phyloP scores from a whole-genome alignment of 2,797 vertebrate species.

The Epinephelus coioides region DNA sequence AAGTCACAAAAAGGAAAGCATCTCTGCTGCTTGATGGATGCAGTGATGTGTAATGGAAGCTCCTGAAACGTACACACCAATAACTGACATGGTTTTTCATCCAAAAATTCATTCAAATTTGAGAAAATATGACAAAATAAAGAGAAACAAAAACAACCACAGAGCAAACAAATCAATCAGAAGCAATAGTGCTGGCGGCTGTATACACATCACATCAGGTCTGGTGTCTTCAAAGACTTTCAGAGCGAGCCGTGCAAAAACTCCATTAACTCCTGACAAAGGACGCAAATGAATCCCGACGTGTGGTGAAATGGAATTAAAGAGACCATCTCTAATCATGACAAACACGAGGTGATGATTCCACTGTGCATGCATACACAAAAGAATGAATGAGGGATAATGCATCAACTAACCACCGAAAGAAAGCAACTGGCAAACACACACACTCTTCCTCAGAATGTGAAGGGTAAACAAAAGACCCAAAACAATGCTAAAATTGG shows the following conservation, averaged over 20 bases:
- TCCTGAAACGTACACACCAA: constrained; percentile 49
- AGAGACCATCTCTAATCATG: constrained; percentile 99
- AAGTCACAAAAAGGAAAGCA: constrained; percentile 24
- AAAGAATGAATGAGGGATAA: constrained; percentile 36
- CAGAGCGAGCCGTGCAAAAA: constrained; percentile 94
- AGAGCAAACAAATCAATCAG: constrained; percentile 91
- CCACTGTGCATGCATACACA: constrained; percentile 43
- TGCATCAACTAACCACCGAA: constrained; percentile 54
- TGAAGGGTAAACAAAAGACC: constrained; percentile 31
- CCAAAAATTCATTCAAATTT: constrained; percentile 67
- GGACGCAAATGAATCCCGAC: constrained; percentile 99
- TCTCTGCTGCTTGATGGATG: constrained; percentile 59
- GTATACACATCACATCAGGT: constrained; percentile 99
- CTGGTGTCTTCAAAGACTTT: constrained; percentile 99
- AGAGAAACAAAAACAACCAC: constrained; percentile 71
- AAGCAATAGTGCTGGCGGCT: constrained; percentile 94
- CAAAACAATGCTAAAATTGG: constrained; percentile 14
- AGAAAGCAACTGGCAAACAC: constrained; percentile 47
- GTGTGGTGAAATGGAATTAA: constrained; percentile 99
- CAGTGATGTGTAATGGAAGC: constrained; percentile 67
- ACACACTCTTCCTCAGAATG: constrained; percentile 13
- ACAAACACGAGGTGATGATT: constrained; percentile 92
- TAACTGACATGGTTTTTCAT: constrained; percentile 61
- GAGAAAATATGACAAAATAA: constrained; percentile 73
- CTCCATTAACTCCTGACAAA: constrained; percentile 99